These are phyloP conservation scores for Gopherus flavomarginatus DNA, from an alignment of 2,113 vertebrate genomes.

Conservation along the genomic window DNA sequence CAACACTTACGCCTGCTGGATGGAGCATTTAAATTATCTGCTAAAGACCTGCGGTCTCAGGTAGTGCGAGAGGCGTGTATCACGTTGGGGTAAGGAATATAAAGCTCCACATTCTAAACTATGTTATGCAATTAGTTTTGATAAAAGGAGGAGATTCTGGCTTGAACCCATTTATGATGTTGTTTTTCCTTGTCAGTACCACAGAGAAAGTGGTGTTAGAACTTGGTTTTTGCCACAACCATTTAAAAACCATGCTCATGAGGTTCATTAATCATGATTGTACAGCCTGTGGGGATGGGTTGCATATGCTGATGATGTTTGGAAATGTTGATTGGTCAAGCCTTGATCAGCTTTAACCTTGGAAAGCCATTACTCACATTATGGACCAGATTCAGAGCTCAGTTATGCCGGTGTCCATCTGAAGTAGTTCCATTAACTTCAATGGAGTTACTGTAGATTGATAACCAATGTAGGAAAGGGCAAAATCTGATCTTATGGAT, in stretches of 20 bases:
- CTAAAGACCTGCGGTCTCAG: constrained; percentile 96
- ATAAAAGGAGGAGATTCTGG: neutral
- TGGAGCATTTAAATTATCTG: constrained; percentile 92
- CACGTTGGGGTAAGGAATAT: constrained; percentile 89
- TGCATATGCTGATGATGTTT: rapidly evolving
- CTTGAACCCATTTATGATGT: neutral
- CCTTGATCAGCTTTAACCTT: neutral
- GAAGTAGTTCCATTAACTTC: neutral
- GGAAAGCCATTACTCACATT: neutral
- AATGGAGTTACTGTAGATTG: neutral
- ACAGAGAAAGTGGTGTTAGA: neutral
- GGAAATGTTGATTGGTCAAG: neutral
- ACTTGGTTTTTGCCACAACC: neutral
- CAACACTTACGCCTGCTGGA: constrained; percentile 95
- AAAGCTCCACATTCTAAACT: neutral
- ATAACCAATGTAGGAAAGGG: neutral
- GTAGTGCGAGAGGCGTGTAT: constrained; percentile 98
- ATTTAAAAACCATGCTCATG: neutral
- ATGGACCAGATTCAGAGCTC: neutral
- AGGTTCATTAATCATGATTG: neutral
- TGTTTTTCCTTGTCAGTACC: neutral
- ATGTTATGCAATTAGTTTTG: neutral
- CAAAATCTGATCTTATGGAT: neutral
- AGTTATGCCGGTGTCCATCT: neutral
- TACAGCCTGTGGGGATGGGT: neutral